Conservation (phyloP, 2,113 vertebrate genomes). For the Carettochelys insculpta region DNA sequence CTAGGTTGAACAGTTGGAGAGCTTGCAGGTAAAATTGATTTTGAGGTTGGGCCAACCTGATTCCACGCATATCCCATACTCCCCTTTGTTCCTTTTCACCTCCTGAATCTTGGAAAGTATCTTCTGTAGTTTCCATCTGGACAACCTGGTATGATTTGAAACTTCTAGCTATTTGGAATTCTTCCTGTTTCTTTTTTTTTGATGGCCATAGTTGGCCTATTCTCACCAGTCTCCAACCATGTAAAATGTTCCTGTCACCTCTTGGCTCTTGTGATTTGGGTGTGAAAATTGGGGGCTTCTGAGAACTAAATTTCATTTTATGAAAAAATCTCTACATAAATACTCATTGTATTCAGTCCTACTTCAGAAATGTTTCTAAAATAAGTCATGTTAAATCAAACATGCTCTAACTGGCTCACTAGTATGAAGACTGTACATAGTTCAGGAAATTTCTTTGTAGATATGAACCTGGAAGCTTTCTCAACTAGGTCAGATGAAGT, state of each 20-base stretch:
- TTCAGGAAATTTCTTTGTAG: not conserved
- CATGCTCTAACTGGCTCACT: not conserved
- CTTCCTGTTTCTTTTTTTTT: not conserved
- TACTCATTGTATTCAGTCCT: not conserved
- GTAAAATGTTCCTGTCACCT: not conserved
- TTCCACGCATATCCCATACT: not conserved
- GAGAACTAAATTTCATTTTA: not conserved
- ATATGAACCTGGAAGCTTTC: not conserved
- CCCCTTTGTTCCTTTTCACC: not conserved
- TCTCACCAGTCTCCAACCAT: not conserved
- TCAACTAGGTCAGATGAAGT: not conserved
- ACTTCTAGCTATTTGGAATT: not conserved
- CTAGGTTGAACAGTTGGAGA: not conserved
- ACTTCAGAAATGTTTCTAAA: not conserved
- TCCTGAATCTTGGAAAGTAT: not conserved
- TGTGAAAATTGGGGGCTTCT: conserved; percentile 6
- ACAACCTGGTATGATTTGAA: not conserved
- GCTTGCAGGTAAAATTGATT: not conserved
- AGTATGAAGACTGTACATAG: not conserved
- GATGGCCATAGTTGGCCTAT: not conserved
- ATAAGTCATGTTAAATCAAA: not conserved
- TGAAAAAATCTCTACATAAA: not conserved
- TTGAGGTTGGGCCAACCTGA: not conserved
- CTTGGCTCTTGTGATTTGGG: not conserved
- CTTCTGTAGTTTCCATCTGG: not conserved